Conservation (phyloP, 2,113 vertebrate species). For the Scartelaos histophorus region DNA sequence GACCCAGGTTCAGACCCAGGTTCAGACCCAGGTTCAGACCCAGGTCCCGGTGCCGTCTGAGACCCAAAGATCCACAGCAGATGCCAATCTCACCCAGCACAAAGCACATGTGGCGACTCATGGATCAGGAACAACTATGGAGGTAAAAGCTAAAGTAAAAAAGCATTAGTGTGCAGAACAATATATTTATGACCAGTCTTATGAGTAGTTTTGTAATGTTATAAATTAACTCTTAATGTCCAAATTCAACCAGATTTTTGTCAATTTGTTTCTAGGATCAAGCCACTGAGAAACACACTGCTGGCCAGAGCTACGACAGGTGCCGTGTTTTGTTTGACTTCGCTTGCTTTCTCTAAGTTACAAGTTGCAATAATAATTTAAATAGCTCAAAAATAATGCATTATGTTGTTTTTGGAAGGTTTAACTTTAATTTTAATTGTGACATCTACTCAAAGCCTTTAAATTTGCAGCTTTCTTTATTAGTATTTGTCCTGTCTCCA, state of each 20-base stretch:
- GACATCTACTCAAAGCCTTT: not conserved
- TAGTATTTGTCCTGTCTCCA: constrained; percentile 34
- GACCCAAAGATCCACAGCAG: constrained; percentile 68
- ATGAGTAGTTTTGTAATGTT: not conserved
- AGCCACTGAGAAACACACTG: constrained; percentile 78
- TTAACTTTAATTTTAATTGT: not conserved
- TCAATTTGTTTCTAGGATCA: constrained; percentile 74
- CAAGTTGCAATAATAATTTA: not conserved
- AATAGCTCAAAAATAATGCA: too few species aligned
- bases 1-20: too few species aligned
- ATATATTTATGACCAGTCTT: not conserved
- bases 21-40: constrained; percentile 38
- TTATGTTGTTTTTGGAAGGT: too few species aligned
- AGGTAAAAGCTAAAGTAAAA: constrained; percentile 50
- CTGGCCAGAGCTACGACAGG: constrained; percentile 88
- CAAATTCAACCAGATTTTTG: not conserved
- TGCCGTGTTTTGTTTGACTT: constrained; percentile 43
- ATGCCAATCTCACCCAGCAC: constrained; percentile 72
- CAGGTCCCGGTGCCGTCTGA: constrained; percentile 72
- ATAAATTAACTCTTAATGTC: not conserved
- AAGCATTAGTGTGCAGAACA: not conserved
- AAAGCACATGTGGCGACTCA: constrained; percentile 39
- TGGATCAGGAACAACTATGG: constrained; percentile 57
- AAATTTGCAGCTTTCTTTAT: not conserved
- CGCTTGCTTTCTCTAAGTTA: not conserved